Conservation (phyloP, 2,888 invertebrate species). For the Sinodicranocentrus sp. region DNA sequence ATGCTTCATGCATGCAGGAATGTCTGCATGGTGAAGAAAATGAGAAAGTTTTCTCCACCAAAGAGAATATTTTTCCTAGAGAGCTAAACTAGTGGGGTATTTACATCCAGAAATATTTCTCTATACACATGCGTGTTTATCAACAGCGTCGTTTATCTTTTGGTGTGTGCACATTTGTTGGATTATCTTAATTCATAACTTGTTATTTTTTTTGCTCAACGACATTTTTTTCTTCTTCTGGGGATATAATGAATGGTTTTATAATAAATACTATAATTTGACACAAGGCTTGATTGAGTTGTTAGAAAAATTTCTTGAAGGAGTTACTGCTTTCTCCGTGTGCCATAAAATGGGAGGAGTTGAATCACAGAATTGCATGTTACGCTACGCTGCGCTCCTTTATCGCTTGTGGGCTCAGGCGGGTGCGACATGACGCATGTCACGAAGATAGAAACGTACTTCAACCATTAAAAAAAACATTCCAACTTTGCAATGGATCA, state of each 20-base stretch:
- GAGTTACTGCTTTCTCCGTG: neutral
- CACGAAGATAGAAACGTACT: neutral
- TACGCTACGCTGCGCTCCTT: neutral
- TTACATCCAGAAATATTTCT: too few relatives aligned
- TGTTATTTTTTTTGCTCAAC: conserved; percentile 53
- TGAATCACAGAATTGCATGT: conserved; percentile 59
- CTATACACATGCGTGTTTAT: too few relatives aligned
- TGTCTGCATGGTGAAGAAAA: too few relatives aligned
- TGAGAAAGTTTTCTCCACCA: too few relatives aligned
- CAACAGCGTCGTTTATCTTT: too few relatives aligned
- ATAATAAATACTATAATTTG: conserved; percentile 63
- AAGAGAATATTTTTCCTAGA: too few relatives aligned
- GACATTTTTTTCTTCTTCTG: conserved; percentile 4
- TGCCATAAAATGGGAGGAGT: conserved; percentile 4
- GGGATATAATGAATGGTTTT: conserved; percentile 59
- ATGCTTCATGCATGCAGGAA: neutral
- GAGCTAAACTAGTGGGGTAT: too few relatives aligned
- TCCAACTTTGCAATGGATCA: too few relatives aligned
- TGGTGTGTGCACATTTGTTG: too few relatives aligned
- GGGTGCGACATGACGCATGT: conserved; percentile 23
- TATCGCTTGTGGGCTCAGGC: too few relatives aligned
- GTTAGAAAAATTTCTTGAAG: conserved; percentile 33
- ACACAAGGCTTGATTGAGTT: conserved; percentile 52
- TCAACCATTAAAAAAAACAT: too few relatives aligned
- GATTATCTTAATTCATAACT: conserved; percentile 60